These are phyloP conservation scores for Papilio elwesi DNA, from an alignment of 2,888 invertebrate genomes.

Conservation along the genomic window DNA sequence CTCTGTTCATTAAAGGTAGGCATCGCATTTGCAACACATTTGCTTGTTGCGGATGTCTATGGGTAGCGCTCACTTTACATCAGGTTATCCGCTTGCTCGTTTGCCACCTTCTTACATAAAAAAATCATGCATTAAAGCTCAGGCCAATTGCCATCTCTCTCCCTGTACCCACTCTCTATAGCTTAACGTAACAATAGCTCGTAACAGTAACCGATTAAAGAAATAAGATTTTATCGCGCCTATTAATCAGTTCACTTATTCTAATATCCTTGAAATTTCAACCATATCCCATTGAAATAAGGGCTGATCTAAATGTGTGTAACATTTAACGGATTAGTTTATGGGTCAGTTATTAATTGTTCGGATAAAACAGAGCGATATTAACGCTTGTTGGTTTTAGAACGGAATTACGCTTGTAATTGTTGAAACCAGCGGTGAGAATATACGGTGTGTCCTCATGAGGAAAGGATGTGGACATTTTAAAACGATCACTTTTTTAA, in stretches of 20 bases:
- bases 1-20: too few relatives aligned
- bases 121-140: too few relatives aligned
- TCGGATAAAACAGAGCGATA: slow-evolving; percentile 5
- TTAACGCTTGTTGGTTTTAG: slow-evolving; percentile 7
- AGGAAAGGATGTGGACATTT: neutral
- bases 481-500: neutral
- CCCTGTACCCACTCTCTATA: neutral
- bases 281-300: neutral
- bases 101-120: too few relatives aligned
- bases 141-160: too few relatives aligned
- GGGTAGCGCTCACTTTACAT: too few relatives aligned
- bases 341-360: slow-evolving; percentile 28
- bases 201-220: slow-evolving; percentile 3
- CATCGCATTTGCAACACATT: too few relatives aligned
- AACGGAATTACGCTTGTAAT: slow-evolving; percentile 23
- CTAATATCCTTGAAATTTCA: neutral
- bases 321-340: slow-evolving; percentile 8
- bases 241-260: slow-evolving; percentile 4
- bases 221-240: neutral
- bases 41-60: too few relatives aligned
- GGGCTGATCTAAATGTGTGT: neutral
- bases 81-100: too few relatives aligned
- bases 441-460: neutral
- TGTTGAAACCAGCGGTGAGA: neutral
- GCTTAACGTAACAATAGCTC: neutral